phyloP scores from a whole-genome alignment of 2,888 invertebrate genomes.

The Rhamphomyia laevipes region DNA sequence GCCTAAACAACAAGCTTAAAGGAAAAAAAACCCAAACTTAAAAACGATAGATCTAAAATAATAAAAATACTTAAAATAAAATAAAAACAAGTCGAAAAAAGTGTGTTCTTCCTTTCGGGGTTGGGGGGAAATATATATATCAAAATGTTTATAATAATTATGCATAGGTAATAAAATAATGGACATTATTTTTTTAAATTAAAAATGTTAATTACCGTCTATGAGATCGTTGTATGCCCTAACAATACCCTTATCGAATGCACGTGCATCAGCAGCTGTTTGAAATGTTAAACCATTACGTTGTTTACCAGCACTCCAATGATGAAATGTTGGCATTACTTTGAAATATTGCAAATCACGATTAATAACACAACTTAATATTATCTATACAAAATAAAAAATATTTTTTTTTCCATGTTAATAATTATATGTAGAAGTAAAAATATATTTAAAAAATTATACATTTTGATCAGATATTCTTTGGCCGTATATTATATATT shows the following conservation, averaged over 20 bases:
- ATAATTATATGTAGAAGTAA: neutral
- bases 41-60: too few species aligned
- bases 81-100: too few species aligned
- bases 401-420: neutral
- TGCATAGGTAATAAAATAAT: too few species aligned
- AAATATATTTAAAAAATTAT: slow-evolving; percentile 31
- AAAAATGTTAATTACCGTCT: slow-evolving; percentile 55
- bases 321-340: slow-evolving; percentile 97
- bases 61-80: too few species aligned
- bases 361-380: slow-evolving; percentile 87
- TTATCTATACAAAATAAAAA: slow-evolving; percentile 53
- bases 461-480: slow-evolving; percentile 88
- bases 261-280: slow-evolving; percentile 86
- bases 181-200: too few species aligned
- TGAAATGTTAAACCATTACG: slow-evolving; percentile 93
- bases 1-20: too few species aligned
- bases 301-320: slow-evolving; percentile 93
- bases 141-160: too few species aligned
- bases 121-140: too few species aligned
- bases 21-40: too few species aligned
- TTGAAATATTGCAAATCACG: slow-evolving; percentile 94
- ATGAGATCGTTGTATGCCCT: slow-evolving; percentile 80
- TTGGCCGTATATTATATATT: slow-evolving; percentile 88
- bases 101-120: too few species aligned
- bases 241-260: slow-evolving; percentile 85